Evolutionary conservation across 2,797 vertebrate species (phyloP), one percentile per base, ranked within the genome.

Genomic region (Florisuga fusca): DNA sequence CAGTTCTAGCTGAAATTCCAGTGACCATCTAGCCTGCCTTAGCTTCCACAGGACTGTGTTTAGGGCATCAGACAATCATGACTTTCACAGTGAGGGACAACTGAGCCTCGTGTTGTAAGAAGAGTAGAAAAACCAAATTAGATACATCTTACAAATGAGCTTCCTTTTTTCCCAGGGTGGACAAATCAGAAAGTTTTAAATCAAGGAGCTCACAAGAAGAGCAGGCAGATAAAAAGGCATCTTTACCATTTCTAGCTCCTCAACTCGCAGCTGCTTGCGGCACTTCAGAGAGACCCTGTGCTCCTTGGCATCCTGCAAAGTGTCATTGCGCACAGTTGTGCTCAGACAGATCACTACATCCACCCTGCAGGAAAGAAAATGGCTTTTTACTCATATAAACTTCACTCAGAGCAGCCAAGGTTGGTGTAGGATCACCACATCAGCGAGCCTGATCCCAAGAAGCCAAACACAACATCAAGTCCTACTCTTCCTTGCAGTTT

Each of bases 301-400:
- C 79, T 99, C 99, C 96, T 99, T 99, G 88, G 95, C 98, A 11
- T 99, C 99, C 98, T 99, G 99, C 75, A 99, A 96, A 1, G 99
- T 99, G 96, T 99, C 99, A 4, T 99, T 99, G 88, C 99, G 99
- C 95, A 99, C 99, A 0, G 99, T 99, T 84, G 99, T 99, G 96
- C 99, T 99, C 96, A 99, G 98, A 94, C 99, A 99, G 95, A 99
- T 99, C 93, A 99, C 99, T 9, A 99, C 99, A 9, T 99, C 99
- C 96, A 99, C 99, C 98, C 99, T 99, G 97, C 45, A n/a, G n/a
- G 38, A 87, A 77, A 94, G n/a, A 87, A 90, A 66, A 59, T 14
- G 69, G 67, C 26, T 71, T 79, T 53, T 85, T 62, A 90, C 61
- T 74, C 68, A 16, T 2, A 10, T 2, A 62, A 9, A n/a, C 62